phyloP scores from a whole-genome alignment of 2,113 vertebrate genomes.

The Phocoena sinus region DNA sequence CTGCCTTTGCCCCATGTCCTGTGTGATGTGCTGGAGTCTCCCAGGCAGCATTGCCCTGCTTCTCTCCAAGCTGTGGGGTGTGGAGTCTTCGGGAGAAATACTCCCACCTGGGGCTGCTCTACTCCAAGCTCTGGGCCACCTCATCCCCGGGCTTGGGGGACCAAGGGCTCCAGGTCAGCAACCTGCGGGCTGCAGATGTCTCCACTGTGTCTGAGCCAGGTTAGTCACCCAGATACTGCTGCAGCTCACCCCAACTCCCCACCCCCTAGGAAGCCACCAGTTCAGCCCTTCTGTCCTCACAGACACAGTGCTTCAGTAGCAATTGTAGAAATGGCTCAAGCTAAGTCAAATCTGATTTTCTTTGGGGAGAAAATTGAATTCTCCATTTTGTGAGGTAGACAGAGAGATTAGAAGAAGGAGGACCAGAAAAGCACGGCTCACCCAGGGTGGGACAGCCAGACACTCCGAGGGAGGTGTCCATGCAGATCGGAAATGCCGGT shows the following conservation, averaged over 20 bases:
- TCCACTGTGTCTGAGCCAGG: fast-evolving
- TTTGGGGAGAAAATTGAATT: slow-evolving; percentile 54
- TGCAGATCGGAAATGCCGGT: fast-evolving
- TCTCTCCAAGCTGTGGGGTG: not conserved
- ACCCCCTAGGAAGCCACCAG: not conserved
- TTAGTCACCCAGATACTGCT: not conserved
- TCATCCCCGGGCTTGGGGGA: not conserved
- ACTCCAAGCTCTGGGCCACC: not conserved
- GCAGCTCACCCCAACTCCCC: fast-evolving
- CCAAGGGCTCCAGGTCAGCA: not conserved
- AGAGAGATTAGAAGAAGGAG: slow-evolving; percentile 18
- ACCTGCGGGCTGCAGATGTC: not conserved
- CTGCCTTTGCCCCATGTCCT: not conserved
- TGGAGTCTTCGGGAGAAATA: not conserved
- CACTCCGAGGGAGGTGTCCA: fast-evolving
- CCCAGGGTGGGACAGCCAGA: not conserved
- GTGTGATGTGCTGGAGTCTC: no score
- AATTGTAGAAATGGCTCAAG: slow-evolving; percentile 48
- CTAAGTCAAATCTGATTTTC: slow-evolving; percentile 68
- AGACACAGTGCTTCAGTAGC: slow-evolving; percentile 27
- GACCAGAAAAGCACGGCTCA: not conserved
- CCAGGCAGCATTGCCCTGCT: fast-evolving
- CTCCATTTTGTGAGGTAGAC: slow-evolving; percentile 49
- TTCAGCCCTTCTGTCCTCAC: not conserved
- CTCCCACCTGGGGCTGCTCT: not conserved